These are phyloP conservation scores for Lepeophtheirus nordmannii DNA, from an alignment of 2,888 invertebrate genomes.

Conservation along the genomic window DNA sequence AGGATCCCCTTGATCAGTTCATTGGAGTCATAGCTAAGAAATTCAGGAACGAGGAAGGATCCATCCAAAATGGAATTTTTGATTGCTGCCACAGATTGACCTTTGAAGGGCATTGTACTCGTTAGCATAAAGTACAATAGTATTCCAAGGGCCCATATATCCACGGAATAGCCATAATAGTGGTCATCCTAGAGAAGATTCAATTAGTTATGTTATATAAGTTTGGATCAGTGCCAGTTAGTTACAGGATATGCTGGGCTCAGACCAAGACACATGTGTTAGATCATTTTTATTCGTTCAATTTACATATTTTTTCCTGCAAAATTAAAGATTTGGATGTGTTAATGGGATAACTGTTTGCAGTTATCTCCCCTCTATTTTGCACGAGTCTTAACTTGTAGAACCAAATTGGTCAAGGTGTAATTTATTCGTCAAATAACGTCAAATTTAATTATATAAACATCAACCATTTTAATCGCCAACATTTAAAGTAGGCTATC, in stretches of 20 bases:
- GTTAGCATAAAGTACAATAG: conserved; percentile 57
- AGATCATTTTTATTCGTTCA: no score
- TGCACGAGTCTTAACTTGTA: no score
- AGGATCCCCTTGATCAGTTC: conserved; percentile 38
- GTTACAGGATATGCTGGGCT: not conserved
- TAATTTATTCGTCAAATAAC: no score
- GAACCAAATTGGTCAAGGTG: no score
- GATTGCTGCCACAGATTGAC: conserved; percentile 54
- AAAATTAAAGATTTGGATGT: no score
- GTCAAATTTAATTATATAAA: no score
- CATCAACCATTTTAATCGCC: no score
- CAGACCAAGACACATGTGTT: no score
- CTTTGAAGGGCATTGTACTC: conserved; percentile 62
- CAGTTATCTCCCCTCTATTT: no score
- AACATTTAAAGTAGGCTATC: no score
- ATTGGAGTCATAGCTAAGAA: conserved; percentile 40
- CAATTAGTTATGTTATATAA: not conserved
- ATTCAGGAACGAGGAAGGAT: conserved; percentile 42
- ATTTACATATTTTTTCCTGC: no score
- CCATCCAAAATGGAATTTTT: conserved; percentile 52
- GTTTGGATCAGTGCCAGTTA: not conserved
- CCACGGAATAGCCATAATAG: conserved; percentile 46
- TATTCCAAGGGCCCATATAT: conserved; percentile 60
- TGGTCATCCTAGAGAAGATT: conserved; percentile 44
- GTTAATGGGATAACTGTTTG: no score